Evolutionary conservation across 2,888 invertebrate species (phyloP), one percentile per base, ranked within the genome.

Genomic region (Tinea trinotella): DNA sequence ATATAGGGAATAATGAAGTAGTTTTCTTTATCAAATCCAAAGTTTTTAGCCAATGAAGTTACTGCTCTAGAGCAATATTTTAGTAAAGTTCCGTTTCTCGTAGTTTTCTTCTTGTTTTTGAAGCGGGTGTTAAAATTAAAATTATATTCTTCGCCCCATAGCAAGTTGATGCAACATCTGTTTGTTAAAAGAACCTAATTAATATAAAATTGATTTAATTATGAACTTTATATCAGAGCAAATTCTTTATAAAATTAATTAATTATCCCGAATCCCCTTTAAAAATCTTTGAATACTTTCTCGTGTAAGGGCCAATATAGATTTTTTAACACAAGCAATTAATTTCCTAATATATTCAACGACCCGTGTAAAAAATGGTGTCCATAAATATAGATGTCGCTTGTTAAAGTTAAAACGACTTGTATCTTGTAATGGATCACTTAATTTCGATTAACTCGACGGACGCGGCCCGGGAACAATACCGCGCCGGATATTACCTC

Each of bases 361-460:
- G 46, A 46, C 19, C 15, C 46, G 46, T 46, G 46, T 46, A 46
- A 46, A 46, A 46, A 46, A 46, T 46, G 22, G 19, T 50, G 24
- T 67, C 69, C 65, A 75, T 76, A 78, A 76, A 75, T 74, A 78
- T 71, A 70, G 68, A 64, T 66, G 69, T 70, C 73, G 72, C 72
- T 73, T 70, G 70, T 72, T 71, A 68, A 74, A 49, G 68, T 63
- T 68, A 66, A 67, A 67, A 60, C 61, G 63, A 64, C 65, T 71
- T 70, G 76, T 80, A 80, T 80, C 81, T 72, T 74, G 77, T 75
- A 78, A 82, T 81, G 81, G 82, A 82, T 84, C 84, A 78, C 84
- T 83, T 82, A 82, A 80, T 83, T 82, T 80, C 80, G 81, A 82
- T 81, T 80, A 82, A 73, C 72, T 66, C 65, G 61, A 64, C 72